Conservation (phyloP, 2,113 vertebrate genomes). For the Todiramphus chloris region DNA sequence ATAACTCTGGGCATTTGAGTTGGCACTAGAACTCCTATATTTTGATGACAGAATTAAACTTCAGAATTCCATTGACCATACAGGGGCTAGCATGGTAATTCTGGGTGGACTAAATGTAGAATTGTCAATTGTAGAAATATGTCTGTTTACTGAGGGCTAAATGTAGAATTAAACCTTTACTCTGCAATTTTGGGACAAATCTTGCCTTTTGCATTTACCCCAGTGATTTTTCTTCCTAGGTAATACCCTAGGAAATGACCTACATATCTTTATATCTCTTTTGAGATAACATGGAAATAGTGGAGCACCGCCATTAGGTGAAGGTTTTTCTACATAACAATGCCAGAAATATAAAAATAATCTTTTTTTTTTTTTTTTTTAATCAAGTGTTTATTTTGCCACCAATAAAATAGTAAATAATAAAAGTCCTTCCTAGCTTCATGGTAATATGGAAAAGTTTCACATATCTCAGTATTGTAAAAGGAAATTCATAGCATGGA, state of each 20-base stretch:
- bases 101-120: not conserved
- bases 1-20: not conserved
- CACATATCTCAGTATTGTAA: not conserved
- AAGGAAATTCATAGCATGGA: not conserved
- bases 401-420: not conserved
- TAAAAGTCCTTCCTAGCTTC: not conserved
- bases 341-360: not conserved
- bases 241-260: not conserved
- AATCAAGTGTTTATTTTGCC: rapidly evolving
- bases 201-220: not conserved
- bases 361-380: not conserved
- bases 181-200: not conserved
- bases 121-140: not conserved
- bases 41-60: not conserved
- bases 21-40: not conserved
- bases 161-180: not conserved
- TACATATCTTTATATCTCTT: not conserved
- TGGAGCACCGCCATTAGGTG: no score
- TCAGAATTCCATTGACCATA: not conserved
- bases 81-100: not conserved
- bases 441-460: not conserved
- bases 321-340: not conserved
- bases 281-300: not conserved
- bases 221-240: not conserved
- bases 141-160: not conserved